These are phyloP conservation scores for Ectobius pallidus DNA, from an alignment of 2,888 invertebrate species.

Conservation along the genomic window DNA sequence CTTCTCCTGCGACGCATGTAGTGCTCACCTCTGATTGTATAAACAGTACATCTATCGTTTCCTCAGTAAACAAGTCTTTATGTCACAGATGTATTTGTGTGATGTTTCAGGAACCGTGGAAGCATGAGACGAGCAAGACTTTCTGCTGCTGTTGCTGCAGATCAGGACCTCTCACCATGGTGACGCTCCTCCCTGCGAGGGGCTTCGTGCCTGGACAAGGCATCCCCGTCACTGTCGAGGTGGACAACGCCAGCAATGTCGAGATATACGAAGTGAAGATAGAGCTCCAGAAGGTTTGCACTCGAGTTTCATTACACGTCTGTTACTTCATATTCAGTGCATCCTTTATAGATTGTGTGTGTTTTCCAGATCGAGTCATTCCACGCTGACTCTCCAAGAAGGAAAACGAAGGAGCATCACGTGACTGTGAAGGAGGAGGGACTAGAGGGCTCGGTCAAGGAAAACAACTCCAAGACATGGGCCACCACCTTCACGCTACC, in stretches of 20 bases:
- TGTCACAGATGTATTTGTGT: too few relatives aligned
- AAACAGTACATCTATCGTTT: too few relatives aligned
- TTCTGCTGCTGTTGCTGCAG: conserved; percentile 81
- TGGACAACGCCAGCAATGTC: conserved; percentile 77
- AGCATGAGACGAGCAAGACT: conserved; percentile 72
- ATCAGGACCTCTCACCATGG: conserved; percentile 71
- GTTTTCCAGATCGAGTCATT: conserved; percentile 68
- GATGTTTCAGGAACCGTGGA: conserved; percentile 68
- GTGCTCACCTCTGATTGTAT: too few relatives aligned
- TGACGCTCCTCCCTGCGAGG: conserved; percentile 70
- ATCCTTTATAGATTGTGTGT: too few relatives aligned
- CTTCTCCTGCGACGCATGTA: too few relatives aligned
- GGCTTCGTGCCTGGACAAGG: conserved; percentile 80
- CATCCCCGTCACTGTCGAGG: conserved; percentile 70
- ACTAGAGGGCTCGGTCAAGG: conserved; percentile 66
- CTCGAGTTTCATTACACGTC: too few relatives aligned
- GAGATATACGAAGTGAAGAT: conserved; percentile 67
- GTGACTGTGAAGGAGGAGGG: conserved; percentile 66
- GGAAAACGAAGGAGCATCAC: conserved; percentile 63
- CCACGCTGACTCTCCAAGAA: conserved; percentile 67
- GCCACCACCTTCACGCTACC: conserved; percentile 70
- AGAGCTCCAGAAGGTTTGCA: conserved; percentile 66
- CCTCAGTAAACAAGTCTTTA: too few relatives aligned
- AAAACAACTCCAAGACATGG: conserved; percentile 66
- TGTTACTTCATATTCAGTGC: too few relatives aligned